phyloP scores from a whole-genome alignment of 2,888 invertebrate species.

The Halocaridina rubra region DNA sequence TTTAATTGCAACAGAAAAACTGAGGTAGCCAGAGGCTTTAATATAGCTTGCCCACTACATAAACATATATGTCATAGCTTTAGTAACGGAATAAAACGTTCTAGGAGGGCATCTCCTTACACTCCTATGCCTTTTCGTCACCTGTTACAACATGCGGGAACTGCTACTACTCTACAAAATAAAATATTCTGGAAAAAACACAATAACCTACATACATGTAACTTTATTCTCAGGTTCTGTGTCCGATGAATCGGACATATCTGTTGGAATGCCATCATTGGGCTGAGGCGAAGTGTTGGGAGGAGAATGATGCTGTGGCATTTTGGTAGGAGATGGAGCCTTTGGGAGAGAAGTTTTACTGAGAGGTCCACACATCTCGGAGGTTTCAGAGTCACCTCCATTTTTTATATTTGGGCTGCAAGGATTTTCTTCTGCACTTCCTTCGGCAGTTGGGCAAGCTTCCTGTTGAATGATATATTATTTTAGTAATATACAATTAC shows the following conservation, averaged over 20 bases:
- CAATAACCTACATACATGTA: slow-evolving; percentile 29
- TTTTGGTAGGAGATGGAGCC: slow-evolving; percentile 32
- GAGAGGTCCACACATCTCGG: slow-evolving; percentile 24
- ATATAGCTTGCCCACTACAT: no score
- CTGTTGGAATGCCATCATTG: slow-evolving; percentile 45
- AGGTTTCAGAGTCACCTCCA: slow-evolving; percentile 43
- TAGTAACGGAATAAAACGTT: no score
- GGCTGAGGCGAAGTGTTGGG: slow-evolving; percentile 20
- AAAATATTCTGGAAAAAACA: not conserved
- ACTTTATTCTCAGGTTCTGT: slow-evolving; percentile 52
- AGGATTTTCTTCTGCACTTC: slow-evolving; percentile 19
- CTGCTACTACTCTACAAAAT: not conserved
- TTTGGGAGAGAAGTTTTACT: not conserved
- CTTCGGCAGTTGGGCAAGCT: slow-evolving; percentile 38
- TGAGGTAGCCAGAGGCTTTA: no score
- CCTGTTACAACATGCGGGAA: no score
- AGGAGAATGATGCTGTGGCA: slow-evolving; percentile 16
- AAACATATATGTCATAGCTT: no score
- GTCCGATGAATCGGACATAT: slow-evolving; percentile 61
- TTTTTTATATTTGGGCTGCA: not conserved
- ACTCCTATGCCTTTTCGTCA: no score
- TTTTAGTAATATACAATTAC: no score
- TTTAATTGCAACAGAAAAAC: no score
- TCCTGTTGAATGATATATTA: no score
- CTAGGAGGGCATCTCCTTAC: no score